phyloP scores from a whole-genome alignment of 2,797 vertebrate genomes.

The Crax fasciolata region DNA sequence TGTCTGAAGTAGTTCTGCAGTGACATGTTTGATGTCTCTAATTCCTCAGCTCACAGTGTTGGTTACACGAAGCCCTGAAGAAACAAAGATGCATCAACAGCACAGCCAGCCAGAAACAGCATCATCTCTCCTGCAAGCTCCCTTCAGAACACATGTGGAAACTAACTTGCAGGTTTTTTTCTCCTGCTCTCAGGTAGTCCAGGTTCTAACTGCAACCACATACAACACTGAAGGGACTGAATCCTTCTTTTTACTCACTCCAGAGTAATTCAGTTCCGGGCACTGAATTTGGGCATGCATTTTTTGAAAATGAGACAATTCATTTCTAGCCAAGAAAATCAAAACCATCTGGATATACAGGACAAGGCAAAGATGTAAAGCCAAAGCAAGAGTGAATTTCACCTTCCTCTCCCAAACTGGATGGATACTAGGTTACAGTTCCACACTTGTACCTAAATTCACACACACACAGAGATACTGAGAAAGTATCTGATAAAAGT shows the following conservation, averaged over 20 bases:
- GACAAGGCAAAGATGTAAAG: background rate
- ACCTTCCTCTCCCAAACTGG: background rate
- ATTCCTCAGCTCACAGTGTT: background rate
- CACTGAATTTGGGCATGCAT: background rate
- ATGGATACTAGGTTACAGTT: background rate
- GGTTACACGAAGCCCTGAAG: background rate
- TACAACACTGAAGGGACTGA: background rate
- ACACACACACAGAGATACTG: background rate
- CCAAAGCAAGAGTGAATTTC: fast-evolving
- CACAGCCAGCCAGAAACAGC: background rate
- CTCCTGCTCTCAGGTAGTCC: background rate
- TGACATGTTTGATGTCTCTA: background rate
- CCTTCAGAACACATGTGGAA: background rate
- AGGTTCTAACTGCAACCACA: background rate
- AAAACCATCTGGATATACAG: background rate
- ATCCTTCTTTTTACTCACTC: background rate
- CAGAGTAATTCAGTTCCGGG: background rate
- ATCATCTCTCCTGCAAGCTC: background rate
- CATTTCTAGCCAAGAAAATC: background rate
- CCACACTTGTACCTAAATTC: background rate
- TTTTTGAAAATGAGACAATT: background rate
- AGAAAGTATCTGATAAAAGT: background rate
- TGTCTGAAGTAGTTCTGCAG: background rate
- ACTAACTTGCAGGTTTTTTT: background rate
- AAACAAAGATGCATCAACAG: background rate